Percentiles rank a stretch among this genome's conserved stretches.
phyloP scores from a whole-genome alignment of 2,113 vertebrate genomes.

The Zosterops pallidus region DNA sequence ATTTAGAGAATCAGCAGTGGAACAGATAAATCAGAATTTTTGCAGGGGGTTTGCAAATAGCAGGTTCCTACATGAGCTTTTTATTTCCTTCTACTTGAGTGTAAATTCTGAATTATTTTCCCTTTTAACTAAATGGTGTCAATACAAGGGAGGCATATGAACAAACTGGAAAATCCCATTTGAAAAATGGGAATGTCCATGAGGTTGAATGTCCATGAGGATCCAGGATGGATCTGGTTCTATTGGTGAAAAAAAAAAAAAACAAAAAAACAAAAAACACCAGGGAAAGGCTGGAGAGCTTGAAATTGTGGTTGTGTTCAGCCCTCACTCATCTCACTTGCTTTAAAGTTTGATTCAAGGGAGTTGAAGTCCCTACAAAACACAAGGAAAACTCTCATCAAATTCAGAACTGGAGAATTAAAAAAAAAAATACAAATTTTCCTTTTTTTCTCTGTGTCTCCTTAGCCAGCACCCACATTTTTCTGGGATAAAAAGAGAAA shows the following conservation, averaged over 20 bases:
- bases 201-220: not conserved
- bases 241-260: not conserved
- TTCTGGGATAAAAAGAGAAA: not conserved
- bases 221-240: not conserved
- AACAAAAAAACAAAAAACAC: no score
- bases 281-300: not conserved
- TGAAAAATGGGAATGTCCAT: not conserved
- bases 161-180: not conserved
- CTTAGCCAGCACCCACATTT: not conserved
- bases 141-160: not conserved
- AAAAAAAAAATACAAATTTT: not conserved
- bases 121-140: not conserved
- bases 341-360: not conserved
- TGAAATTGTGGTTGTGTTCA: not conserved
- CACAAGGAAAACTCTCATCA: not conserved
- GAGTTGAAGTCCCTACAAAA: not conserved
- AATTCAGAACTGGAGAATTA: not conserved
- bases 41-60: not conserved
- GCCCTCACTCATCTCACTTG: not conserved
- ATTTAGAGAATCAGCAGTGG: not conserved
- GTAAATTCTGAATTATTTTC: not conserved
- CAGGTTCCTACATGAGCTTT: not conserved
- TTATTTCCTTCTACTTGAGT: not conserved
- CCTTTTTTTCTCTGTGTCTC: not conserved
- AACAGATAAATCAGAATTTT: not conserved